phyloP scores from a whole-genome alignment of 2,113 vertebrate species.

The Pygoscelis adeliae region DNA sequence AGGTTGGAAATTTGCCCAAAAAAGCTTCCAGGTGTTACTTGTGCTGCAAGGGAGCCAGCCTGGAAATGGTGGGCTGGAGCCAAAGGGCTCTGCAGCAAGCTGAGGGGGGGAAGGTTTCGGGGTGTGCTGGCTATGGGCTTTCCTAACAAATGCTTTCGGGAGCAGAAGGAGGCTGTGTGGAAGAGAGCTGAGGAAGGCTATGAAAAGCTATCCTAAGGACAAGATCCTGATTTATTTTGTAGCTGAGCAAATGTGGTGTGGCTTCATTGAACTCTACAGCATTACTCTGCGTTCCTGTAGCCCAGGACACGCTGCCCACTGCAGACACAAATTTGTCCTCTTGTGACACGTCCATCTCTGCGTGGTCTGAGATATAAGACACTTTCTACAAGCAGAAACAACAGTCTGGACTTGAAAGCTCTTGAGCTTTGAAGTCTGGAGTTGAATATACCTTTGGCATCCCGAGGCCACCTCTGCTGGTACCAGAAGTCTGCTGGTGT shows the following conservation, averaged over 20 bases:
- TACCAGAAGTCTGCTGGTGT: neutral
- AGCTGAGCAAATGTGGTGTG: neutral
- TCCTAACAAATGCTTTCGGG: neutral
- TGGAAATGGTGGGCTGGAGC: neutral
- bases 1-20: neutral
- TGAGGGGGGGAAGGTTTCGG: neutral
- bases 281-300: neutral
- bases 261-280: neutral
- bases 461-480: rapidly evolving
- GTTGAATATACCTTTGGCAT: neutral
- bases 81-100: neutral
- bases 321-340: neutral
- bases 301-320: neutral
- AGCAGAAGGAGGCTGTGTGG: neutral
- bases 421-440: no score
- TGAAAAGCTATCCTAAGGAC: neutral
- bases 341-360: rapidly evolving
- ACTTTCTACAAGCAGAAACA: neutral
- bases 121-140: neutral
- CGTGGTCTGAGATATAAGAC: neutral
- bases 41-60: neutral
- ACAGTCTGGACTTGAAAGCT: neutral
- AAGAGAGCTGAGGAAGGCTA: neutral
- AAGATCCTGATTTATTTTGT: neutral
- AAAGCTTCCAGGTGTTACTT: neutral